These are phyloP conservation scores for Caenorhabditis remanei DNA, from an alignment of 1,140 invertebrate genomes.

Conservation along the genomic window DNA sequence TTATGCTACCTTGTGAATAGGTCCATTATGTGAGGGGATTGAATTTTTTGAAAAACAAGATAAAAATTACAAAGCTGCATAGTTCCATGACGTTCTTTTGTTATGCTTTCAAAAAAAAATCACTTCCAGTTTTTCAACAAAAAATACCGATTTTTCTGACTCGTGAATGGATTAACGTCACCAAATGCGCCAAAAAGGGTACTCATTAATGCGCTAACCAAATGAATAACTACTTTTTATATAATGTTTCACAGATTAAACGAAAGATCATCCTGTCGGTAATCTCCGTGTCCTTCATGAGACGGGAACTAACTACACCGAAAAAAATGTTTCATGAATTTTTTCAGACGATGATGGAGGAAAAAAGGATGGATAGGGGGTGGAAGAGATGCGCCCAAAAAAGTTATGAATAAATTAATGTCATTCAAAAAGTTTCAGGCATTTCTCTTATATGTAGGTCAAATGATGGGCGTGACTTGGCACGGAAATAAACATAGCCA, in stretches of 20 bases:
- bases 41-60: too few relatives aligned
- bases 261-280: slow-evolving; percentile 6
- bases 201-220: not conserved
- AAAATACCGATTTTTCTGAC: too few relatives aligned
- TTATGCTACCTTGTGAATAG: too few relatives aligned
- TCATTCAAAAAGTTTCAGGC: slow-evolving; percentile 9
- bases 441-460: slow-evolving; percentile 14
- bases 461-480: not conserved
- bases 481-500: not conserved
- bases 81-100: too few relatives aligned
- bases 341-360: too few relatives aligned
- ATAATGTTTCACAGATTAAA: slow-evolving; percentile 31
- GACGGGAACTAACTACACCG: not conserved
- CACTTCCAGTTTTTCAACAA: too few relatives aligned
- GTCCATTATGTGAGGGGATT: too few relatives aligned
- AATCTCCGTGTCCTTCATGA: not conserved
- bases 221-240: not conserved
- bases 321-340: not conserved
- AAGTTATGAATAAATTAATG: slow-evolving; percentile 42
- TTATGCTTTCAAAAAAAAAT: too few relatives aligned
- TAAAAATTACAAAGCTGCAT: too few relatives aligned
- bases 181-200: not conserved
- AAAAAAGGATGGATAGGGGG: not conserved
- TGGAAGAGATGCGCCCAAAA: not conserved
- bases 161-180: not conserved